Base-by-base conservation (phyloP, 2,888 invertebrate genomes). In the Aporophyla lueneburgensis region DNA sequence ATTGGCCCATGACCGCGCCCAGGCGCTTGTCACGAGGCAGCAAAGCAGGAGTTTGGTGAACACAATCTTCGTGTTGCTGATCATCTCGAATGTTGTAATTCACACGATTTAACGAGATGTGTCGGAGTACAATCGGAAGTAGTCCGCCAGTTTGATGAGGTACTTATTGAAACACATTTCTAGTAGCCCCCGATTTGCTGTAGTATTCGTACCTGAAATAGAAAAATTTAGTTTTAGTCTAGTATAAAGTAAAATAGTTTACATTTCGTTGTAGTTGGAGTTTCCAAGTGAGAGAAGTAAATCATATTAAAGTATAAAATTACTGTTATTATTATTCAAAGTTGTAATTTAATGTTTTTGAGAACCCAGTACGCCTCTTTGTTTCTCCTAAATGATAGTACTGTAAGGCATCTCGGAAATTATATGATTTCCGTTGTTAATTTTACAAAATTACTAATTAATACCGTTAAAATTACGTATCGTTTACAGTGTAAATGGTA, bases 161-260 rank as follows among this genome's bases (percentile, higher is more conserved):
- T 93, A 93, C 93, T 95, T 95, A 89, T 95, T 94, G 91, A 93
- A 95, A 94, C 93, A 94, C 96, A 96, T 96, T 93, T 95, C 96
- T 94, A 88, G 87, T 88, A 84, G 86, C 86, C 90, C 87, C 85
- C 74, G 62, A 76, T 84, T 78, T 79, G 58, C 80, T 83, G 81
- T 61, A 84, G 85, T 86, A 72, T 74, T 83, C 74, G 89, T 93
- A 92, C 93, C 95, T 95, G 95, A 68, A 95, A 93, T 80, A 91
- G 89, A 85, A 81, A 79, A 86, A 78, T 66, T 61, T 0, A 0
- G 4, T 59, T 33, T 73, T 21, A 77, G 40, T 70, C 27, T 53
- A 40, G 16, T 69, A 5, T 51, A 43, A 53, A 27, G n/a, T n/a
- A 51, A 12, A 49, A n/a, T 10, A 9, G 7, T 63, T 75, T 27